Base-by-base conservation (phyloP, 1,140 invertebrate species). In the Linepithema humile region DNA sequence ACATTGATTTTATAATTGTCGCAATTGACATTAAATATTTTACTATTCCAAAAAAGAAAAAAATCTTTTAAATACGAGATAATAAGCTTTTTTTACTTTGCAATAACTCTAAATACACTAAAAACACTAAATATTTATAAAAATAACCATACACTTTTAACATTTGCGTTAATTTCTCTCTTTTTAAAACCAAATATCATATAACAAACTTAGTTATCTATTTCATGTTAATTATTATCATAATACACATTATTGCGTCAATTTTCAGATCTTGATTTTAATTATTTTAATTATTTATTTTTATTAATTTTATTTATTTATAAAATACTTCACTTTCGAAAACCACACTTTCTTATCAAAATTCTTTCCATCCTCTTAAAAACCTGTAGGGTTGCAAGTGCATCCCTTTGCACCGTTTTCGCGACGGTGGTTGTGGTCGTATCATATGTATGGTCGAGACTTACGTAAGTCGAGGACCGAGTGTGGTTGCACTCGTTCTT, bases 381-480 rank as follows among this genome's bases (percentile, higher is more conserved):
- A 80, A 50, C 20, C 15, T 20, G 10, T 23, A 23, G 38, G 23
- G 15, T 40, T 32, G 65, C 38, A 43, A 32, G 12, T 38, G n/a
- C 40, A 48, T 60, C 78, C 78, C 40, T 53, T 73, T 32, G 26
- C 53, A 29, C 35, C 26, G 38, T 29, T 50, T 55, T 50, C 38
- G 53, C 57, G 48, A 26, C 35, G 38, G 20, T 17, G 35, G 67
- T 10, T n/a, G 29, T 12, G 78, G 50, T 48, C 38, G 10, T 65
- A 70, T 82, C 65, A 43, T n/a, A 65, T 15, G 48, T 43, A 64
- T 17, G 43, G 40, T 60, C 69, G 65, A 43, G 35, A 9, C 62
- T 69, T 82, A 85, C 26, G 78, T 53, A 78, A 88, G 72, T 20
- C 69, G 86, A 75, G 55, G 75, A 87, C 53, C 72, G 23, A 32